Base-by-base conservation (phyloP, 2,797 vertebrate species). In the Melanogrammus aeglefinus region DNA sequence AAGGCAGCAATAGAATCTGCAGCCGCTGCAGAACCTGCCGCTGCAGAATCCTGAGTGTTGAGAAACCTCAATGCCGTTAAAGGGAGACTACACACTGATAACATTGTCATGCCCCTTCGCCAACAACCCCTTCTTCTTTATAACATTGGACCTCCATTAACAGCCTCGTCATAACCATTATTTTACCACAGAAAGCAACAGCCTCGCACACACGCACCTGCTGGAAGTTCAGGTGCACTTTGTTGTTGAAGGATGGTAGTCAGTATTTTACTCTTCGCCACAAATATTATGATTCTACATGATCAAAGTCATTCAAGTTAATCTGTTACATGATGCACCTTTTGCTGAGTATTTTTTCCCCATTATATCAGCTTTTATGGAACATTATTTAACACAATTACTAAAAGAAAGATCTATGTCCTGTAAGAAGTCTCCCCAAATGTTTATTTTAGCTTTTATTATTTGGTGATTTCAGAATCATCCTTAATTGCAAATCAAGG, bases 211-310 rank as follows among this genome's bases (percentile, higher is more conserved):
- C 44, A 4, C 13, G 0, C 14, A 14, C 51, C 51, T 57, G 51
- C 1, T 57, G 1, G 57, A n/a, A 9, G 24, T 69, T 12, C 63
- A 27, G 21, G 57, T 63, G 57, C n/a, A 63, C 7, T 8, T 21
- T 63, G 57, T 63, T 63, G 21, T 27, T 18, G 16, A 57, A 21
- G 18, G 77, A 85, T 73, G 24, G 41, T 82, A 57, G 82, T 90
- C 87, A 88, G 83, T 33, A 12, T 82, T 70, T 82, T 27, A 78
- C 71, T 72, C 83, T 83, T 76, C 83, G 85, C 51, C 72, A 72
- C 78, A 89, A 85, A 79, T 83, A 76, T 81, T 87, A 51, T 84
- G 86, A 91, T 91, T 92, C 88, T 91, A 89, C 80, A 78, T 83
- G 87, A 74, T 84, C 83, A 79, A 44, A 13, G 79, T 82, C 85